phyloP scores from a whole-genome alignment of 2,888 invertebrate species.

The Gymnocheta viridis region DNA sequence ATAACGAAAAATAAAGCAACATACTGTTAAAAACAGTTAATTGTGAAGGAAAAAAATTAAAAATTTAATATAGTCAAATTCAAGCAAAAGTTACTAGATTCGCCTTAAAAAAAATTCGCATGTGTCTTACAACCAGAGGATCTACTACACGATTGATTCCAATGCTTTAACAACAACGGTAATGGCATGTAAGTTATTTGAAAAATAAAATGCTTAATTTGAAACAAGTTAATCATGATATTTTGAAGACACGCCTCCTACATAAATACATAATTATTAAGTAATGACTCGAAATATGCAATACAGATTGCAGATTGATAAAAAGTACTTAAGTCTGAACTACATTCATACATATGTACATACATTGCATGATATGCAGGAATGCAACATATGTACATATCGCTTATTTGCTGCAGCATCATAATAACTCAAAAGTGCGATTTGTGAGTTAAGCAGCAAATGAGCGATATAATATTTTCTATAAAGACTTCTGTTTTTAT shows the following conservation, averaged over 20 bases:
- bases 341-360: too few species aligned
- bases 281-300: too few species aligned
- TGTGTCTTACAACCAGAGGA: background rate
- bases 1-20: background rate
- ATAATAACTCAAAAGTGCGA: too few species aligned
- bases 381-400: too few species aligned
- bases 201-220: background rate
- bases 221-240: background rate
- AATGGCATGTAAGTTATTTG: conserved; percentile 23
- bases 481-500: too few species aligned
- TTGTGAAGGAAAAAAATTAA: background rate
- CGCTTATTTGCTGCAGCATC: too few species aligned
- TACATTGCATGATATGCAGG: too few species aligned
- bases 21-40: background rate
- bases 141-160: background rate
- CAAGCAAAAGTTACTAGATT: conserved; percentile 15
- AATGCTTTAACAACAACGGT: background rate
- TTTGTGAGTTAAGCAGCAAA: too few species aligned
- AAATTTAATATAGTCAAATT: background rate
- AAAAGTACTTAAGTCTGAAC: too few species aligned
- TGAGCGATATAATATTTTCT: too few species aligned
- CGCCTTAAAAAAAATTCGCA: conserved; percentile 15
- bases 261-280: background rate
- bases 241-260: background rate
- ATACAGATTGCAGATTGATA: too few species aligned